A percentile compares a stretch with the other conserved stretches of the same genome.
Conservation (phyloP, 2,797 vertebrate species). For the Arctocebus calabarensis region DNA sequence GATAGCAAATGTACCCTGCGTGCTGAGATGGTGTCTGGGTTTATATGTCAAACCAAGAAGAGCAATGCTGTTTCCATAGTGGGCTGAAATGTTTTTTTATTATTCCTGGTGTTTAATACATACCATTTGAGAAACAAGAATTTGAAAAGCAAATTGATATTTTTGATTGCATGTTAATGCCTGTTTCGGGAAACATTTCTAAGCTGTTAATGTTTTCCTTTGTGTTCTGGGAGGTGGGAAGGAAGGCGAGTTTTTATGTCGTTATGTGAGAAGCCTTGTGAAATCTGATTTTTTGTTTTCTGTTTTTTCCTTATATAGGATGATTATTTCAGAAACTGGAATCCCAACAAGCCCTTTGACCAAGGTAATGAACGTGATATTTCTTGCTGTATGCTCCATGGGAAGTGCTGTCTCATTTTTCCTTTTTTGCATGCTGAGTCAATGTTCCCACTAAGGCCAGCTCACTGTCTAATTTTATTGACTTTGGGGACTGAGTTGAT, state of each 20-base stretch:
- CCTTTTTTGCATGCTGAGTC: neutral
- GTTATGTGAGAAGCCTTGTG: slow-evolving; percentile 39
- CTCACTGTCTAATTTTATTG: neutral
- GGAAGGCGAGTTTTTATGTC: slow-evolving; percentile 23
- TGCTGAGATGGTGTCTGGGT: neutral
- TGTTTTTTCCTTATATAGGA: slow-evolving; percentile 88
- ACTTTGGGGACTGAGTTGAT: slow-evolving; percentile 15
- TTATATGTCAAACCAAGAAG: slow-evolving; percentile 39
- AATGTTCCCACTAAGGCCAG: neutral
- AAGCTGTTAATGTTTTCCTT: slow-evolving; percentile 41
- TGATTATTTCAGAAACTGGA: slow-evolving; percentile 98
- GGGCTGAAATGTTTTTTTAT: slow-evolving; percentile 1
- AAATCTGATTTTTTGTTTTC: slow-evolving; percentile 79
- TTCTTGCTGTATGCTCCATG: neutral
- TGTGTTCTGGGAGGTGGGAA: slow-evolving; percentile 56
- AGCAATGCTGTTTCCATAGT: slow-evolving; percentile 10
- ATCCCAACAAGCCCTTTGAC: slow-evolving; percentile 94
- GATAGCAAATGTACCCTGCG: slow-evolving; percentile 47
- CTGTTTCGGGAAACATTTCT: slow-evolving; percentile 33
- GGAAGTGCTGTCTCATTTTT: neutral
- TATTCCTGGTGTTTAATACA: neutral
- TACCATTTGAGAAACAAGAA: slow-evolving; percentile 51
- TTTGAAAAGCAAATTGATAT: slow-evolving; percentile 57
- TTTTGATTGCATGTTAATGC: slow-evolving; percentile 6
- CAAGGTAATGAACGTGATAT: slow-evolving; percentile 90